Conservation (phyloP, 2,888 invertebrate species). For the Cataglyphis altisquamis region DNA sequence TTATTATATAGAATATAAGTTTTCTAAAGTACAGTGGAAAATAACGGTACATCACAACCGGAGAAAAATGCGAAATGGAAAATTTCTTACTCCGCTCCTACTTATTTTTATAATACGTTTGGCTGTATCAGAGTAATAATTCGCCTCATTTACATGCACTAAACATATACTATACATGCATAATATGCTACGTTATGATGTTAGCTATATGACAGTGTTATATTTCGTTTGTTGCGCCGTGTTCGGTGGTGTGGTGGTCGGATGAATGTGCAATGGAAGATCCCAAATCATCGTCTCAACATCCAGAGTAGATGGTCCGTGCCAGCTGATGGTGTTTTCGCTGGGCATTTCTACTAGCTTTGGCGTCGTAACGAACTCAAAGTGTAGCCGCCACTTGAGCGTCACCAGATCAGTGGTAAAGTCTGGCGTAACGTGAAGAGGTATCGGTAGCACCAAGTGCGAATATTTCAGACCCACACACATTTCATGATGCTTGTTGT, state of each 20-base stretch:
- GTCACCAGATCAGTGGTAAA: conserved; percentile 97
- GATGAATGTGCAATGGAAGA: conserved; percentile 96
- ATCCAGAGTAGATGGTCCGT: conserved; percentile 94
- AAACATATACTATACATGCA: not conserved
- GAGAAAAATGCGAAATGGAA: not conserved
- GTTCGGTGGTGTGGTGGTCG: conserved; percentile 89
- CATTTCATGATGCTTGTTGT: conserved; percentile 97
- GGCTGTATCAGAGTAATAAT: not conserved
- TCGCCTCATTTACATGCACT: not conserved
- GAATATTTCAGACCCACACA: conserved; percentile 95
- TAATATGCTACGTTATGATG: not conserved
- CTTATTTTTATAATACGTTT: not conserved
- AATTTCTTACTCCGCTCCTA: not conserved
- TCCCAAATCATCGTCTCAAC: conserved; percentile 99
- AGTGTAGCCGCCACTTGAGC: conserved; percentile 97
- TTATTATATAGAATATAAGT: conserved; percentile 2
- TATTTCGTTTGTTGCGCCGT: conserved; percentile 83
- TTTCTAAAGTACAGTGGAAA: not conserved
- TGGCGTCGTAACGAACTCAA: conserved; percentile 97
- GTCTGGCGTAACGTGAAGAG: conserved; percentile 97
- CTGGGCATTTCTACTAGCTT: conserved; percentile 89
- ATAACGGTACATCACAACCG: not conserved
- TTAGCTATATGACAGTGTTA: conserved; percentile 79
- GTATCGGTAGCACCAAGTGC: conserved; percentile 96
- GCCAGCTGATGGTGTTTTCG: conserved; percentile 90